These are phyloP conservation scores for Cryptoprocta ferox DNA, from an alignment of 2,797 vertebrate genomes.

Conservation along the genomic window DNA sequence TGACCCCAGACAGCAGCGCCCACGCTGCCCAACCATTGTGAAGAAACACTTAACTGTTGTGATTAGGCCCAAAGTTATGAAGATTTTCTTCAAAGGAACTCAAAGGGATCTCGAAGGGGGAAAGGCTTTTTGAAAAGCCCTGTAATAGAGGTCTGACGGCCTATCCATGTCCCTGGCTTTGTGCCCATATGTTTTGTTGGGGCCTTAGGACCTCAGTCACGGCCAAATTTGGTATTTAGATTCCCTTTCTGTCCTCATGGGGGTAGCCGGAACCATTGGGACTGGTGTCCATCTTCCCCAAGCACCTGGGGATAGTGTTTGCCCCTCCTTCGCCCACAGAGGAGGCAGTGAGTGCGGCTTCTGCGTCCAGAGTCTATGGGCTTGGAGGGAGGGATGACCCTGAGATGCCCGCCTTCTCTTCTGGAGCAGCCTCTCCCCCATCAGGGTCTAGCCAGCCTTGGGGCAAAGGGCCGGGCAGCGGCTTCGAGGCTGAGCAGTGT, in stretches of 20 bases:
- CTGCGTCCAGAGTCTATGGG: not conserved
- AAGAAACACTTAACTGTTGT: not conserved
- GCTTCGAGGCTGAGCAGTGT: too few species aligned
- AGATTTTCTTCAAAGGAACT: not conserved
- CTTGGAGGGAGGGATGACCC: not conserved
- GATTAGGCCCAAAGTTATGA: not conserved
- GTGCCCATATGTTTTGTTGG: not conserved
- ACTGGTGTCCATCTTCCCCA: not conserved
- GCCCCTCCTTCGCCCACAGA: not conserved
- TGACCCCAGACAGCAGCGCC: fast-evolving
- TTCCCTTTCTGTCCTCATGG: not conserved
- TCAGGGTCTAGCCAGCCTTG: not conserved
- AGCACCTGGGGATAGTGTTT: not conserved
- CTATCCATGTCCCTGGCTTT: not conserved
- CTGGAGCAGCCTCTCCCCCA: too few species aligned
- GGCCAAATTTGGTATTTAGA: not conserved
- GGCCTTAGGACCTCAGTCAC: not conserved
- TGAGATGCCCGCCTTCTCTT: not conserved
- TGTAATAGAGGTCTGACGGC: not conserved
- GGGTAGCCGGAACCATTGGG: not conserved
- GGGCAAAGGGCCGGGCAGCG: too few species aligned
- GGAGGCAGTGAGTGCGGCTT: not conserved
- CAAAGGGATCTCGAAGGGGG: not conserved
- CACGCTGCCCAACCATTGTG: fast-evolving
- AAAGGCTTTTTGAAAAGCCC: not conserved